Base-by-base conservation (phyloP, 2,888 invertebrate species). In the Volucella inanis region DNA sequence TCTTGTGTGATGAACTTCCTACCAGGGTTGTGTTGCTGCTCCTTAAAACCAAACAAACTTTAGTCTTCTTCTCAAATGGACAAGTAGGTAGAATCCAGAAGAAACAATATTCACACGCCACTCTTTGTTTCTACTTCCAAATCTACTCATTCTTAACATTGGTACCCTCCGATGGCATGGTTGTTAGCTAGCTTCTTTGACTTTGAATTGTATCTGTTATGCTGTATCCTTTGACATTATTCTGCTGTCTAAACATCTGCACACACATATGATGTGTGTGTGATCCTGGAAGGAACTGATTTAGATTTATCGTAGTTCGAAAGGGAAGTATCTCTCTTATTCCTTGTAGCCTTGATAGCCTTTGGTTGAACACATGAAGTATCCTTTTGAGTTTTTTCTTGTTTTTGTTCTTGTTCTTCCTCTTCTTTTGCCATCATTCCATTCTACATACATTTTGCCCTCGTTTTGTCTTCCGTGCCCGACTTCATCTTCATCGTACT, bases 171-270 rank as follows among this genome's bases (percentile, higher is more conserved):
- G 31, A 31, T 31, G 31, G 31, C 31, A 31, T 31, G 31, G 39
- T 54, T 80, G 55, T 75, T 57, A 52, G 59, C 65, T 61, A 31
- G 65, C 71, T 84, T 79, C 84, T 84, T 79, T 84, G 84, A 84
- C 65, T 84, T 75, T 76, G 84, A 84, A 84, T 84, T 84, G 84
- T 84, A 84, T 84, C 79, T 79, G 71, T 79, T 79, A 76, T 79
- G 75, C 65, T 61, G 70, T 75, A 84, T 84, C 80, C 84, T 84
- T 84, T 84, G 84, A 84, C 84, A 84, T 76, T 79, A 65, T 79
- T 75, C 79, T 65, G 41, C 79, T 79, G 79, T 84, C 55, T 79
- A 71, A 84, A 75, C 79, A 47, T 78, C 41, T 68, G 62, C 70
- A 84, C 57, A 78, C 50, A 67, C 57, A 74, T 47, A 75, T 84